Conservation (phyloP, 2,113 vertebrate species). For the Micromys minutus region DNA sequence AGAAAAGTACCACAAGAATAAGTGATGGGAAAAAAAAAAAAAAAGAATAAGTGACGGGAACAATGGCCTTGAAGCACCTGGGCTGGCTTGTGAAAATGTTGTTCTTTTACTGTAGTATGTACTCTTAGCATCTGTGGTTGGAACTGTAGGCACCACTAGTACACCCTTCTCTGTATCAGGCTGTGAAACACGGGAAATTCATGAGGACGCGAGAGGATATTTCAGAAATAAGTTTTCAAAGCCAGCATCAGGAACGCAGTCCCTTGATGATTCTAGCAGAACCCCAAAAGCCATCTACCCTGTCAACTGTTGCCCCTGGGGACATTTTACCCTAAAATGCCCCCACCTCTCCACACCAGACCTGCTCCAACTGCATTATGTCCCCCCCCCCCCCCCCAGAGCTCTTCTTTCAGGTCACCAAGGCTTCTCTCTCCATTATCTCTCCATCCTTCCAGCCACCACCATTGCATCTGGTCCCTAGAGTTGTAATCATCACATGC, state of each 20-base stretch:
- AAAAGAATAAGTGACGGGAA: too few relatives aligned
- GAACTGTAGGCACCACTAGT: neutral
- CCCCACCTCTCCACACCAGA: neutral
- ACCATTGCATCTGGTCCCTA: neutral
- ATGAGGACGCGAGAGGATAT: neutral
- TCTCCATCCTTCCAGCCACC: neutral
- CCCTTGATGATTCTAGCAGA: neutral
- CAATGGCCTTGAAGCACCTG: neutral
- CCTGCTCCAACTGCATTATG: neutral
- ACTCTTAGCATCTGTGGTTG: neutral
- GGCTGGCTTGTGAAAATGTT: neutral
- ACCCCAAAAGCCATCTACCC: neutral
- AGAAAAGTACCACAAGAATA: neutral
- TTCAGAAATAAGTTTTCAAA: neutral
- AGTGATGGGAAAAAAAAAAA: neutral
- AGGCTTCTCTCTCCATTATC: neutral
- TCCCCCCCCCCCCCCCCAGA: too few relatives aligned
- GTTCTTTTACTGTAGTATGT: neutral
- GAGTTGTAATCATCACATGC: neutral
- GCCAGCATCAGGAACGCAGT: neutral
- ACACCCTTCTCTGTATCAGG: neutral
- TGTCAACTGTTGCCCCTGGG: neutral
- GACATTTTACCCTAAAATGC: neutral
- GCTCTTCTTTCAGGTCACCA: too few relatives aligned
- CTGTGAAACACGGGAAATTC: neutral